Evolutionary conservation across 2,797 vertebrate species (phyloP).

Genomic region (Hemibagrus guttatus): DNA sequence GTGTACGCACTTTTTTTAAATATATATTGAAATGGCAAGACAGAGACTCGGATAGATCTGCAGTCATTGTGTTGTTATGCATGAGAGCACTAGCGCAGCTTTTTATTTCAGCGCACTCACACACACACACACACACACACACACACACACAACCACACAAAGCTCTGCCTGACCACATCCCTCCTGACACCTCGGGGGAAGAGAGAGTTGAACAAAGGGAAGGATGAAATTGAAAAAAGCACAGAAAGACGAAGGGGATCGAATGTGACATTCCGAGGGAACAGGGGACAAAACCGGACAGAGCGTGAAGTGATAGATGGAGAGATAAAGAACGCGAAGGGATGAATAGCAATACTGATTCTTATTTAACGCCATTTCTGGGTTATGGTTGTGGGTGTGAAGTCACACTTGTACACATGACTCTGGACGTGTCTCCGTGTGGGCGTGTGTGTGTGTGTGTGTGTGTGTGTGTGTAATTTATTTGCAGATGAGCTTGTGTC

Average conservation of each 20-base stretch:
- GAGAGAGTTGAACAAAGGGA: conserved; percentile 44
- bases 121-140: conserved; percentile 32
- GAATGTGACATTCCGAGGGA: conserved; percentile 47
- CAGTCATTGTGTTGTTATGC: conserved; percentile 66
- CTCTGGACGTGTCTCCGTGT: background rate
- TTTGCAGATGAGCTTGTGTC: conserved; percentile 36
- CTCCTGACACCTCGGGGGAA: conserved; percentile 40
- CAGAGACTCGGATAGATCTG: conserved; percentile 53
- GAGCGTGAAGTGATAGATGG: conserved; percentile 30
- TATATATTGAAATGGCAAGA: conserved; percentile 40
- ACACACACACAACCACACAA: conserved; percentile 32
- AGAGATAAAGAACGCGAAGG: conserved; percentile 21
- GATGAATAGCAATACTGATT: conserved; percentile 20
- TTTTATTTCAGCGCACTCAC: conserved; percentile 50
- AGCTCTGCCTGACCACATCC: conserved; percentile 55
- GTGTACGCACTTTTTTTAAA: background rate
- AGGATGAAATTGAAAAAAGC: conserved; percentile 43
- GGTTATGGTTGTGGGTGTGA: background rate
- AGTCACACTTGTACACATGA: background rate
- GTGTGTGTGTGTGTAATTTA: conserved; percentile 8
- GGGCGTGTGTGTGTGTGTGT: conserved; percentile 7
- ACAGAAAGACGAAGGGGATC: conserved; percentile 30
- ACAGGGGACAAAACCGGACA: conserved; percentile 22
- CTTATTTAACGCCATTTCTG: background rate
- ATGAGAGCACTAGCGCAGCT: conserved; percentile 54